Conservation (phyloP, 2,797 vertebrate genomes). For the Coranthus polyacanthus region DNA sequence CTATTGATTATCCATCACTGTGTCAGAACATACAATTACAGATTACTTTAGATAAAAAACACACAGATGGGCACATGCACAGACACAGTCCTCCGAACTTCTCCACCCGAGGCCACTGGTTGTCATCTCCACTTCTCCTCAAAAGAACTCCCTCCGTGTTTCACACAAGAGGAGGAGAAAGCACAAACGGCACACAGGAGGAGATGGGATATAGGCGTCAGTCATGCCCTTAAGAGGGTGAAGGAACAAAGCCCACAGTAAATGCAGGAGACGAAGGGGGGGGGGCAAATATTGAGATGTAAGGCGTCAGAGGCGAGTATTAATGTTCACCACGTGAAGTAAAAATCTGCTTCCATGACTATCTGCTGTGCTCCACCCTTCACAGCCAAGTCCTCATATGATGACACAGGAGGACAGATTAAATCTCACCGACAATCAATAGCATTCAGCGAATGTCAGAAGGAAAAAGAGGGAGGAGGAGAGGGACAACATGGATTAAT, state of each 20-base stretch:
- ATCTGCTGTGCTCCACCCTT: slow-evolving; percentile 38
- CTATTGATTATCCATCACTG: slow-evolving; percentile 71
- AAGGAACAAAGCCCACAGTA: slow-evolving; percentile 13
- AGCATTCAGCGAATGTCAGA: slow-evolving; percentile 61
- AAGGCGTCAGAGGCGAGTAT: too few relatives aligned
- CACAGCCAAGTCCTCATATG: slow-evolving; percentile 42
- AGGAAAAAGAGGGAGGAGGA: slow-evolving; percentile 14
- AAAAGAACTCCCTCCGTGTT: slow-evolving; percentile 39
- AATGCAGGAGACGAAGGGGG: too few relatives aligned
- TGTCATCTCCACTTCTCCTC: slow-evolving; percentile 62
- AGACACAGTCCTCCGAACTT: slow-evolving; percentile 38
- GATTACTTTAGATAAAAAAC: slow-evolving; percentile 63
- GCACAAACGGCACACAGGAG: slow-evolving; percentile 23
- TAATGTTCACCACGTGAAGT: too few relatives aligned
- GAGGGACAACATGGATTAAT: slow-evolving; percentile 22
- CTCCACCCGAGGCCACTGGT: slow-evolving; percentile 37
- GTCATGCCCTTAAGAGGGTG: slow-evolving; percentile 39
- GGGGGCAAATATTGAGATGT: too few relatives aligned
- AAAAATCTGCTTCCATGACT: slow-evolving; percentile 6
- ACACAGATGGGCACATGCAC: slow-evolving; percentile 18
- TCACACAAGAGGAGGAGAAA: slow-evolving; percentile 31
- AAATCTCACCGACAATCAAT: slow-evolving; percentile 69
- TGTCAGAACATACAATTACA: slow-evolving; percentile 65
- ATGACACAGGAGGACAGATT: slow-evolving; percentile 64
- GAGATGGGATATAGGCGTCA: slow-evolving; percentile 34